Evolutionary conservation across 2,888 invertebrate species (phyloP).

Genomic region (Nomada fabriciana): DNA sequence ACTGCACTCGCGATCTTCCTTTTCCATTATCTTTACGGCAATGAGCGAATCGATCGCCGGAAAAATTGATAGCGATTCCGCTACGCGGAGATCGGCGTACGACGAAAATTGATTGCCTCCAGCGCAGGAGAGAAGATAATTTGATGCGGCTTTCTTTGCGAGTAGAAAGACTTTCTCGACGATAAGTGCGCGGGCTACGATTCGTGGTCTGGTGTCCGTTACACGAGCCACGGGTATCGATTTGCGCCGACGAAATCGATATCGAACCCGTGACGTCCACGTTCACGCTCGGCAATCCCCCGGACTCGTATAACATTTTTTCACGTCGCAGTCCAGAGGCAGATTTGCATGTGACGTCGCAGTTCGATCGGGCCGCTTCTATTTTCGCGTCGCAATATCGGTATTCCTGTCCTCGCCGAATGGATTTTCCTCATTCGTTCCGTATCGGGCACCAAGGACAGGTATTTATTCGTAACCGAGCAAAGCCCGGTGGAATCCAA

Average conservation of each 20-base stretch:
- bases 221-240: slow-evolving; percentile 70
- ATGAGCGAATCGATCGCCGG: background rate
- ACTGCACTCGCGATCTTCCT: background rate
- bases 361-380: slow-evolving; percentile 12
- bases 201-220: slow-evolving; percentile 59
- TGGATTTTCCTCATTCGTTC: slow-evolving; percentile 7
- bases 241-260: slow-evolving; percentile 74
- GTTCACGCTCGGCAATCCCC: slow-evolving; percentile 36
- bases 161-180: slow-evolving; percentile 66
- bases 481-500: background rate
- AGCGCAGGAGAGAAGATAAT: background rate
- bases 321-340: slow-evolving; percentile 58
- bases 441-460: background rate
- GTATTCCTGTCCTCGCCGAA: slow-evolving; percentile 4
- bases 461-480: background rate
- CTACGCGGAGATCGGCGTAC: too few relatives aligned
- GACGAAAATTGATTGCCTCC: background rate
- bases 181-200: slow-evolving; percentile 49
- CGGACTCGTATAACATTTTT: slow-evolving; percentile 57
- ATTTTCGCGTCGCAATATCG: slow-evolving; percentile 17
- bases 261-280: slow-evolving; percentile 49
- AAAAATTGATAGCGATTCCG: too few relatives aligned
- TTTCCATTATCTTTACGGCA: background rate
- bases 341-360: slow-evolving; percentile 60
- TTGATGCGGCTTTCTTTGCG: background rate